phyloP scores from a whole-genome alignment of 2,888 invertebrate species.

The Tolmerus cingulatus region DNA sequence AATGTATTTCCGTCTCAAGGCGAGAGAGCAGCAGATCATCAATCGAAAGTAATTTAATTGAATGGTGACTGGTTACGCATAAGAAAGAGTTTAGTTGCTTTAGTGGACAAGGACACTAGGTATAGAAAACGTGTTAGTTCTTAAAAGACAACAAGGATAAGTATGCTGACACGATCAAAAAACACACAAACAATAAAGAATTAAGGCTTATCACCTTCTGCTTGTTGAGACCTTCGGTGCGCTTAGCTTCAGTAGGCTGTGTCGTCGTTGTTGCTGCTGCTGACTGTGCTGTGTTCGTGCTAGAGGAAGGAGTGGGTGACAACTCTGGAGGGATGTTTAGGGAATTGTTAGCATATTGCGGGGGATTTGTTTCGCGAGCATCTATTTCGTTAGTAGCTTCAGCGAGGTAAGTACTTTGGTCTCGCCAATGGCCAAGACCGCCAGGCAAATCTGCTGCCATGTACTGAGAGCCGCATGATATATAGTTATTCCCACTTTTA shows the following conservation, averaged over 20 bases:
- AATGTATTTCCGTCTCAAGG: background rate
- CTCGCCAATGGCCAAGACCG: slow-evolving; percentile 82
- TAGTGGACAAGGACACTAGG: background rate
- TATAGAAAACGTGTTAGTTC: background rate
- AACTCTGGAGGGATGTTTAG: background rate
- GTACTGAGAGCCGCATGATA: slow-evolving; percentile 68
- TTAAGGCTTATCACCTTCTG: slow-evolving; percentile 41
- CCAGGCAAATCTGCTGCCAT: slow-evolving; percentile 79
- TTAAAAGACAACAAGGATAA: background rate
- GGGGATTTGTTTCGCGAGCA: background rate
- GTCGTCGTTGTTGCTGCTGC: slow-evolving; percentile 49
- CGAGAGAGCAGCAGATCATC: background rate
- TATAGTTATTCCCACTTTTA: slow-evolving; percentile 51
- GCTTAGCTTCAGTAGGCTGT: slow-evolving; percentile 50
- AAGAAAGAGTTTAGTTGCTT: background rate
- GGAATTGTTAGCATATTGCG: background rate
- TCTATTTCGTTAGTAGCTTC: slow-evolving; percentile 61
- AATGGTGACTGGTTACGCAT: background rate
- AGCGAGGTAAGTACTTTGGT: slow-evolving; percentile 79
- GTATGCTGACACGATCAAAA: background rate
- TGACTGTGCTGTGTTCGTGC: slow-evolving; percentile 49
- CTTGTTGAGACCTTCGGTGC: slow-evolving; percentile 63
- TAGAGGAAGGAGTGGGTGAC: slow-evolving; percentile 14
- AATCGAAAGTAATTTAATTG: background rate
- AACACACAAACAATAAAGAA: slow-evolving; percentile 21